Evolutionary conservation across 2,113 vertebrate genomes (phyloP), one percentile per base, ranked within the genome.

Genomic region (Seriola aureovittata): DNA sequence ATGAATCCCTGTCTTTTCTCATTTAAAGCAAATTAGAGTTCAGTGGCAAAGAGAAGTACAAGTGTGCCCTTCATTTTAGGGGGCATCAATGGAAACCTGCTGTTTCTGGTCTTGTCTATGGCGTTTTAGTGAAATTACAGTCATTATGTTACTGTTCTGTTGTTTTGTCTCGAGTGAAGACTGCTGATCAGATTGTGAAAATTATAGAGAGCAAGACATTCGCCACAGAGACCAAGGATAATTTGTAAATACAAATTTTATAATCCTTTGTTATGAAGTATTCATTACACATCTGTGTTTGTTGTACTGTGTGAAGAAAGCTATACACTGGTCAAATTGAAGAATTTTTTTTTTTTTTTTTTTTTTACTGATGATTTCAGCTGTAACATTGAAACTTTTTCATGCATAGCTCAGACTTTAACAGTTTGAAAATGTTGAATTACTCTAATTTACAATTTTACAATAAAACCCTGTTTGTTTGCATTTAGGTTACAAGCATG

Each of bases 401-500:
- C 8, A 32, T 63, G 50, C 21, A 34, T 19, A 65, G 11, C 23
- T 73, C 17, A 62, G 16, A 50, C 13, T 38, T 32, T 40, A 54
- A 48, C 11, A 40, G 1, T 55, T 73, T 32, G 23, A 42, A 50
- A 58, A 59, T 73, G 48, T 58, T 75, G 8, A 77, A 54, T 74
- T 66, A 36, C 8, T 38, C 57, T 29, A 38, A 19, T 62, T 21
- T 59, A 46, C 72, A 82, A 23, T 82, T 85, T 88, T 78, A 92
- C 84, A 92, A 73, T 91, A 23, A 88, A 88, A 81, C 73, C 81
- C 85, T 97, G 91, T 98, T 97, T 98, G 94, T 98, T 97, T 97
- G 94, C 94, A 95, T 96, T 95, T 96, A 99, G 98, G 98, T 99
- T 93, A 99, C 98, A 93, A 99, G 96, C 94, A 99, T 99, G 98